These are phyloP conservation scores for Macquaria australasica DNA, from an alignment of 2,113 vertebrate genomes.

Conservation along the genomic window DNA sequence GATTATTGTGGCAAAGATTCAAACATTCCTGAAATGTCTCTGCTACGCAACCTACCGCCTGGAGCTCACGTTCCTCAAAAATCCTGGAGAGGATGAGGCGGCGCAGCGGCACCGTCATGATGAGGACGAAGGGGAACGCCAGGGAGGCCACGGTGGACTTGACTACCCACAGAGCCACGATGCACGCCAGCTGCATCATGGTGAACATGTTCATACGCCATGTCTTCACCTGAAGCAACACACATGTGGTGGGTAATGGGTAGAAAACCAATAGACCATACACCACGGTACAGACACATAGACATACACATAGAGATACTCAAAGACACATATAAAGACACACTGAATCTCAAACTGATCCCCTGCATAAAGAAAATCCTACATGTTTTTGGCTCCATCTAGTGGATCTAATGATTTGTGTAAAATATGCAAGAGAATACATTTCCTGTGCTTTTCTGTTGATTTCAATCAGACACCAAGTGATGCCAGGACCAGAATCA, in stretches of 20 bases:
- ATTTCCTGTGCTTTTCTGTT: neutral
- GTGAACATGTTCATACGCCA: slow-evolving; percentile 99
- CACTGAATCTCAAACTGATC: neutral
- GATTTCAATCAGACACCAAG: neutral
- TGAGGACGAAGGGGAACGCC: slow-evolving; percentile 97
- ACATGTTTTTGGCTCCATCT: slow-evolving; percentile 79
- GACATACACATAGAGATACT: neutral
- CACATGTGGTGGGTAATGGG: neutral
- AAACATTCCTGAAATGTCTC: slow-evolving; percentile 56
- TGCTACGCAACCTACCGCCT: slow-evolving; percentile 87
- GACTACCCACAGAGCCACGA: slow-evolving; percentile 95
- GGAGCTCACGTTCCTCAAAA: slow-evolving; percentile 95
- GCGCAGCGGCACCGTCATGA: slow-evolving; percentile 96
- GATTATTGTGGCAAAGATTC: slow-evolving; percentile 38
- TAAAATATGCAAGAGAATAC: neutral
- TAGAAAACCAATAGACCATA: neutral
- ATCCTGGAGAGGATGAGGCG: slow-evolving; percentile 92
- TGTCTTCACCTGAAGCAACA: slow-evolving; percentile 91
- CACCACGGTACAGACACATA: neutral
- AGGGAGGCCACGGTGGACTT: slow-evolving; percentile 94
- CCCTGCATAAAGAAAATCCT: neutral
- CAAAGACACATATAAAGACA: neutral
- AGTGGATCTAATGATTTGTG: slow-evolving; percentile 60
- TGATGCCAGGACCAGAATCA: neutral
- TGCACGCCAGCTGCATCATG: slow-evolving; percentile 93